These are phyloP conservation scores for Bungarus multicinctus DNA, from an alignment of 2,113 vertebrate species.

Conservation along the genomic window DNA sequence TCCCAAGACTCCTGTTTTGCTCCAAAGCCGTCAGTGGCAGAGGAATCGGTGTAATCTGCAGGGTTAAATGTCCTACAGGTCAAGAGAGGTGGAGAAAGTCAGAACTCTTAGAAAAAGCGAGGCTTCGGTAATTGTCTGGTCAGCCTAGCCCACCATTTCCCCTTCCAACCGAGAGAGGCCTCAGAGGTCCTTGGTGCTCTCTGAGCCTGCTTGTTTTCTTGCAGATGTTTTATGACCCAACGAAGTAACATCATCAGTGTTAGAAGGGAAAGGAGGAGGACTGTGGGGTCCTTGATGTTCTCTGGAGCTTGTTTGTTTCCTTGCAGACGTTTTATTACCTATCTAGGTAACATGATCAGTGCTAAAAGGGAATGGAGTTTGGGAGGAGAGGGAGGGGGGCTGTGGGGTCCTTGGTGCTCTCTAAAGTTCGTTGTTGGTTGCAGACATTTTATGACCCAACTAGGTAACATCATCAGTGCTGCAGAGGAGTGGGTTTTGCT, in stretches of 20 bases:
- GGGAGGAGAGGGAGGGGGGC: too few species aligned
- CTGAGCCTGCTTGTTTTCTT: background rate
- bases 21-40: slow-evolving; percentile 70
- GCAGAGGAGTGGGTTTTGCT: background rate
- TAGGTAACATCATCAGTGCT: background rate
- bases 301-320: too few species aligned
- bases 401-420: background rate
- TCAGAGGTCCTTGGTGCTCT: background rate
- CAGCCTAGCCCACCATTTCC: background rate
- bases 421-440: rapidly evolving
- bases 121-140: background rate
- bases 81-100: slow-evolving; percentile 56
- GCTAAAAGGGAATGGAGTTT: too few species aligned
- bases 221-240: background rate
- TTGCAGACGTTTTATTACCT: background rate
- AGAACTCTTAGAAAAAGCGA: slow-evolving; percentile 48
- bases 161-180: background rate
- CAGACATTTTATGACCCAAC: background rate
- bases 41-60: slow-evolving; percentile 84
- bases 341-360: too few species aligned
- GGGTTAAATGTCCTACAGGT: slow-evolving; percentile 88
- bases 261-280: too few species aligned
- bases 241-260: background rate
- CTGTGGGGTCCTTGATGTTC: too few species aligned
- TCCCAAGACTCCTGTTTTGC: slow-evolving; percentile 83